Conservation (phyloP, 2,113 vertebrate genomes). For the Dipodomys spectabilis region DNA sequence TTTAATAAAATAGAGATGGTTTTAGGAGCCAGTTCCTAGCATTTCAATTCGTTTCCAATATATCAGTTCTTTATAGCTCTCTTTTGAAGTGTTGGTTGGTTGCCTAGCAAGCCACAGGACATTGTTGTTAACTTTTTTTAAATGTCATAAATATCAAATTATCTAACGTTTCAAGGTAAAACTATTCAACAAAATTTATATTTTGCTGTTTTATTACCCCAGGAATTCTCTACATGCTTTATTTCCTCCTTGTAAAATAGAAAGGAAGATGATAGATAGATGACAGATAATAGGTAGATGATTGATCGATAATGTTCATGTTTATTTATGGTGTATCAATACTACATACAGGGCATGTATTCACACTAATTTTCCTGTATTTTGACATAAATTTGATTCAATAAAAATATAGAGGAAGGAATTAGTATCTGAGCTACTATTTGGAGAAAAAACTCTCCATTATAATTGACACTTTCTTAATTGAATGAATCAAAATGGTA, state of each 20-base stretch:
- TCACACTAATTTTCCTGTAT: background rate
- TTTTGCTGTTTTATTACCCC: background rate
- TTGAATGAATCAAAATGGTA: background rate
- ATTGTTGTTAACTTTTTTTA: background rate
- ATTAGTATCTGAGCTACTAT: background rate
- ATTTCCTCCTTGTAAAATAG: background rate
- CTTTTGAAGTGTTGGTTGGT: background rate
- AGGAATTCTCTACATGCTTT: background rate
- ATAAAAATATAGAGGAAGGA: background rate
- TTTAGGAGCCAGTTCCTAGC: background rate
- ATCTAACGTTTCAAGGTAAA: background rate
- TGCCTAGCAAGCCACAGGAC: background rate
- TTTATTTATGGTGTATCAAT: constrained; percentile 31
- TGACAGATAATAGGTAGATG: background rate
- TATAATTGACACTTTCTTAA: background rate
- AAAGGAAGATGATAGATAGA: background rate
- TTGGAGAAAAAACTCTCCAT: background rate
- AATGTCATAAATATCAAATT: background rate
- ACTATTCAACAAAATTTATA: background rate
- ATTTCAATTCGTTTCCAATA: constrained; percentile 7
- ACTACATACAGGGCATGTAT: background rate
- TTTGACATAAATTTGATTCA: background rate
- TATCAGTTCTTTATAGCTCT: background rate
- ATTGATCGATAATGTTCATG: background rate
- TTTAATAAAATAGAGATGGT: constrained; percentile 26